Evolutionary conservation across 2,113 vertebrate species (phyloP).

Genomic region (Sciurus niger): DNA sequence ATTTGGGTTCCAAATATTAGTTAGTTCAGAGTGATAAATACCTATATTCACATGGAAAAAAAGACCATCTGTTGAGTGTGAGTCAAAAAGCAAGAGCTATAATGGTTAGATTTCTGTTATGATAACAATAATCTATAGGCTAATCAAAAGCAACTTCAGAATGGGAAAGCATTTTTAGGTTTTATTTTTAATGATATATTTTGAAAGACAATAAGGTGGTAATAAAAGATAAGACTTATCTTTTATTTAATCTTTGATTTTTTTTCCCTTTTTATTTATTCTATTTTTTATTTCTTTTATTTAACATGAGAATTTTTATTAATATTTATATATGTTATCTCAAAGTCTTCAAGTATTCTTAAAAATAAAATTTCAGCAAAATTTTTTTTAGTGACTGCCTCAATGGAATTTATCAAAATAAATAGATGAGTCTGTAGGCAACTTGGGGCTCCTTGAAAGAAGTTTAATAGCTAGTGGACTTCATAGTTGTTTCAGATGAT

Average conservation of each 20-base stretch:
- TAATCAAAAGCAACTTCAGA: background rate
- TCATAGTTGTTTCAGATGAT: background rate
- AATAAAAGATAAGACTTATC: background rate
- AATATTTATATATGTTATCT: too few relatives aligned
- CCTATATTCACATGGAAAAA: background rate
- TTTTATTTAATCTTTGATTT: too few relatives aligned
- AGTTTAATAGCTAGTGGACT: constrained; percentile 18
- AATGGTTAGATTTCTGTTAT: background rate
- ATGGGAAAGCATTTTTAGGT: background rate
- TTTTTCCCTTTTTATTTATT: too few relatives aligned
- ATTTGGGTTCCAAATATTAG: background rate
- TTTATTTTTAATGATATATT: constrained; percentile 18
- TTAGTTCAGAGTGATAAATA: constrained; percentile 35
- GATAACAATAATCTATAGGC: background rate
- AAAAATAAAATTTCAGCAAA: constrained; percentile 32
- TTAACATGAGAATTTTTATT: too few relatives aligned
- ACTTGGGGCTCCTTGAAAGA: background rate
- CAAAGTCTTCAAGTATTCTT: background rate
- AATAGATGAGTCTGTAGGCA: background rate
- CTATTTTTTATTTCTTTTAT: too few relatives aligned
- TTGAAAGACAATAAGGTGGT: background rate
- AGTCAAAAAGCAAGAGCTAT: background rate
- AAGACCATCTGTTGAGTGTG: background rate
- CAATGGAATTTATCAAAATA: background rate
- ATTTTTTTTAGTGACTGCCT: background rate